These are phyloP conservation scores for Xenopus borealis DNA, from an alignment of 2,113 vertebrate genomes.

Conservation along the genomic window DNA sequence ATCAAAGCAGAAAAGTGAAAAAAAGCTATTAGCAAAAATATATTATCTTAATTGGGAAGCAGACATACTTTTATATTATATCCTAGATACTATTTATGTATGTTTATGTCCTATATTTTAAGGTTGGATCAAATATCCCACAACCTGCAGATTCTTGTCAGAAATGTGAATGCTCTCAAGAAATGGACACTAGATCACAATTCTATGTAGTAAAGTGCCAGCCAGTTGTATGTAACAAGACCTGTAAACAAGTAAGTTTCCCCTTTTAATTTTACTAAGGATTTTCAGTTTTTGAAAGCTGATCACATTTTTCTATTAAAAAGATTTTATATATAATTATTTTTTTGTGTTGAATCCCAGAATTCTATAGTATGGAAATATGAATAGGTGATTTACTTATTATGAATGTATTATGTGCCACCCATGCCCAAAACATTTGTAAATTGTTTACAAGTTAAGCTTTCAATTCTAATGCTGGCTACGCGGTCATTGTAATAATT, in stretches of 20 bases:
- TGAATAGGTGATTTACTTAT: too few relatives aligned
- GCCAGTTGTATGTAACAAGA: constrained; percentile 2
- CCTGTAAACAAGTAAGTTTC: constrained; percentile 12
- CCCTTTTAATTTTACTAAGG: neutral
- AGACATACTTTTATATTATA: neutral
- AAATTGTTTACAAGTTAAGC: too few relatives aligned
- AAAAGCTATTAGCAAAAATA: neutral
- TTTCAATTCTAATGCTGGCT: too few relatives aligned
- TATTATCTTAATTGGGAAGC: neutral
- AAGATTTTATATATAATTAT: too few relatives aligned
- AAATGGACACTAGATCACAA: constrained; percentile 2
- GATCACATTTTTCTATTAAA: too few relatives aligned
- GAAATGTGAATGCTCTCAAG: constrained; percentile 21
- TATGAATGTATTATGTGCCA: too few relatives aligned
- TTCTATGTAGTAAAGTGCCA: constrained; percentile 25
- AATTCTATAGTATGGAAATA: too few relatives aligned
- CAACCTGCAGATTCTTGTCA: constrained; percentile 10
- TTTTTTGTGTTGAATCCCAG: too few relatives aligned
- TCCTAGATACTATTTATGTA: neutral
- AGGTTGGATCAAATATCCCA: constrained; percentile 28
- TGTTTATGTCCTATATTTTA: neutral
- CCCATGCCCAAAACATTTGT: too few relatives aligned
- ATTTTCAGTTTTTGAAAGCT: too few relatives aligned
- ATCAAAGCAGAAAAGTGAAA: too few relatives aligned
- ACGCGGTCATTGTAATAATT: too few relatives aligned